These are phyloP conservation scores for Pomacea canaliculata DNA, from an alignment of 2,888 invertebrate genomes.

Conservation along the genomic window DNA sequence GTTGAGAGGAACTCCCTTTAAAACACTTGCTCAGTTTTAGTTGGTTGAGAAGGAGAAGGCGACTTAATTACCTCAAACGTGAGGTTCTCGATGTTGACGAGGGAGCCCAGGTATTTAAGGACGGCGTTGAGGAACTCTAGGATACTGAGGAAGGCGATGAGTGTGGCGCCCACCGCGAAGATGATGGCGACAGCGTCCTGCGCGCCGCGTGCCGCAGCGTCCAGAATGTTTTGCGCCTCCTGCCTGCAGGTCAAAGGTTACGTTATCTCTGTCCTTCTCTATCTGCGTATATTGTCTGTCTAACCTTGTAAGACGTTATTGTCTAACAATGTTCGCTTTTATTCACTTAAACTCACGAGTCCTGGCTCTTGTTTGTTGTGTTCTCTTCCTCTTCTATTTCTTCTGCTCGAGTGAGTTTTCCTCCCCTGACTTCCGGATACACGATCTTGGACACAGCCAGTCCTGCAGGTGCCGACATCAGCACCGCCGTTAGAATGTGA, in stretches of 20 bases:
- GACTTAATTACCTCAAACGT: constrained; percentile 32
- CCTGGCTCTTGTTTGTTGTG: background rate
- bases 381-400: background rate
- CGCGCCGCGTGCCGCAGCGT: constrained; percentile 34
- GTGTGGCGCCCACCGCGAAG: constrained; percentile 29
- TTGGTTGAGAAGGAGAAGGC: background rate
- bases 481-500: constrained; percentile 32
- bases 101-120: constrained; percentile 29
- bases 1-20: too few relatives aligned
- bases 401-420: constrained; percentile 1
- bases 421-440: constrained; percentile 26
- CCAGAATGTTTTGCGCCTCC: constrained; percentile 29
- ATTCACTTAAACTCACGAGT: background rate
- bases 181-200: constrained; percentile 34
- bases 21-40: too few relatives aligned
- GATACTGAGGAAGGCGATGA: constrained; percentile 35
- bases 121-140: constrained; percentile 35
- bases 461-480: constrained; percentile 38
- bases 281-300: background rate
- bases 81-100: constrained; percentile 29
- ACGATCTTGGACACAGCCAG: constrained; percentile 37
- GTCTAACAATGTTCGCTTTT: background rate
- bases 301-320: too few relatives aligned
- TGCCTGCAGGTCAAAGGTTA: constrained; percentile 18
- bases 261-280: background rate